These are phyloP conservation scores for Carassius auratus DNA, from an alignment of 2,113 vertebrate genomes.

Conservation along the genomic window DNA sequence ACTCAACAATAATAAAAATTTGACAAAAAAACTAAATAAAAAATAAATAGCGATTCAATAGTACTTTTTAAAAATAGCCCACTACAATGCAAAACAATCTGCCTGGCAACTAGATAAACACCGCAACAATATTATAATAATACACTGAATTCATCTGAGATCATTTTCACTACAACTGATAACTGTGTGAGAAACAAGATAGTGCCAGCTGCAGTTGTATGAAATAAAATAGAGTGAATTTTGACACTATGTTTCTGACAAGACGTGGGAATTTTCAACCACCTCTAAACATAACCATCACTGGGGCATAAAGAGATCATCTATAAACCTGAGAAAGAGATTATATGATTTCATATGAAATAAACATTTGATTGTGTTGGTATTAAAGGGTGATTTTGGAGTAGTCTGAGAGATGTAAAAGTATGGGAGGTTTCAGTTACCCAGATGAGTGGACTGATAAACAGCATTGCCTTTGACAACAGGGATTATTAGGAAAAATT, in stretches of 20 bases:
- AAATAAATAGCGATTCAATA: no score
- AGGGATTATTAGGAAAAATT: background rate
- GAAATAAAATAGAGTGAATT: background rate
- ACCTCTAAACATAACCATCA: no score
- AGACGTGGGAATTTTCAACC: background rate
- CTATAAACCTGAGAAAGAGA: background rate
- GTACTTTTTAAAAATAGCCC: background rate
- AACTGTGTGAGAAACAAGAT: slow-evolving; percentile 4
- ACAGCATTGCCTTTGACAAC: background rate
- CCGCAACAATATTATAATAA: background rate
- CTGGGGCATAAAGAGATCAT: background rate
- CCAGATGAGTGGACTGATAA: background rate
- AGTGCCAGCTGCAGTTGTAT: background rate
- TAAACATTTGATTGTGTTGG: background rate
- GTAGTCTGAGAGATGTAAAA: background rate
- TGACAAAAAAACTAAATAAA: no score
- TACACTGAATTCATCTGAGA: background rate
- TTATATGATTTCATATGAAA: no score
- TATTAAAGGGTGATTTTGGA: background rate
- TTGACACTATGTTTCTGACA: background rate
- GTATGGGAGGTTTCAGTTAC: background rate
- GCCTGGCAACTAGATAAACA: background rate
- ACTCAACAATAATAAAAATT: no score
- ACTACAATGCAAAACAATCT: background rate
- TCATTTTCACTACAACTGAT: background rate